Base-by-base conservation (phyloP, 2,113 vertebrate species). In the Bettongia penicillata region DNA sequence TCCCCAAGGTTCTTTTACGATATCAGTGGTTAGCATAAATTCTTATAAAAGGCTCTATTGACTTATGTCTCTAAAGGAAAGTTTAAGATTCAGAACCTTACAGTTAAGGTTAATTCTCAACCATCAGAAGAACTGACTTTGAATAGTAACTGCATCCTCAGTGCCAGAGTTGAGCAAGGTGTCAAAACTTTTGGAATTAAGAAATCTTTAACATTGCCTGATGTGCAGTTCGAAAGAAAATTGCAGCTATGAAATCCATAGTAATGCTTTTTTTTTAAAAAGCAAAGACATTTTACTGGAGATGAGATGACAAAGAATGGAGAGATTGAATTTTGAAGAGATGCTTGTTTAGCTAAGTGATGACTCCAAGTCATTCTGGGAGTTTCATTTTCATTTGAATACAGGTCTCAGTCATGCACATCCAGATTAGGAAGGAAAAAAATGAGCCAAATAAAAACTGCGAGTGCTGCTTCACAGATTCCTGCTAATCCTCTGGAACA, bases 331-430 rank as follows among this genome's bases (percentile, higher is more conserved):
- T 92, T 7, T 89, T 91, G 12, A 90, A 55, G 0, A 0, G 10
- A 61, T 51, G 0, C 1, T 8, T 53, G 49, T 52, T 95, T 57
- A 91, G 8, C 23, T 91, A 95, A 61, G 7, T 94, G 19, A 37
- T 49, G 0, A 2, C 68, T 95, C 43, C 3, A 19, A 91, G 0
- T 92, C 4, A 47, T 8, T 3, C 8, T 92, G 37, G 43, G 6
- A 47, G 2, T 43, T 61, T 48, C 28, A n/a, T 49, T 95, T 93
- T 51, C 8, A 53, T 93, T 91, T 90, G 51, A 89, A 95, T 96
- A 53, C 25, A n/a, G 22, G 0, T 28, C 52, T 57, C 77, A 92
- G 6, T 0, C 93, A 24, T 52, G 2, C 43, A 91, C 53, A 96
- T 90, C 37, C 89, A 0, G 11, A 47, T 89, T 51, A 68, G 51